Base-by-base conservation (phyloP, 2,888 invertebrate species). In the Neoscelio sp. region DNA sequence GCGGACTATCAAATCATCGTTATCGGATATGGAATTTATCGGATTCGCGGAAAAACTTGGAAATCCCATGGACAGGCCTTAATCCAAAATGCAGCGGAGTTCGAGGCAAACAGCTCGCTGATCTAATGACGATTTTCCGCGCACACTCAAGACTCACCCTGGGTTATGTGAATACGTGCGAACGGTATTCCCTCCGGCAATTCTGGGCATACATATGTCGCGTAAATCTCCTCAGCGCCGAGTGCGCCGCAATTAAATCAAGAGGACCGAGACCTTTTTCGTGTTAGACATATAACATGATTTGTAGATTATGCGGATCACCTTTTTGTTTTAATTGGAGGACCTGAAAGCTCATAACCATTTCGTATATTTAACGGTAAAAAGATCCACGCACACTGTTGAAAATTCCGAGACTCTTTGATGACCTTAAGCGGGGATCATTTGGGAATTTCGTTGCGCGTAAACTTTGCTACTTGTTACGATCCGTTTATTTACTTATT, bases 1-100 rank as follows among this genome's bases (percentile, higher is more conserved):
- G 76, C 76, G 74, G 84, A 87, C 80, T 87, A 90, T 89, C 88
- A 87, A 89, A 90, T 90, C 89, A 90, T 89, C 90, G 88, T 90
- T 90, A 90, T 84, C 84, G 87, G 85, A 87, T 84, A 87, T 84
- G 78, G 88, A 88, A 89, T 89, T 89, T 88, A 79, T 85, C 82
- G 84, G 84, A 81, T 82, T 73, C 77, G 70, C 68, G 85, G 82
- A 84, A 86, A 85, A 87, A 86, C 84, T 84, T 75, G 80, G 54
- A 80, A 84, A 85, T 83, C 83, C 83, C 81, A 82, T 82, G 83
- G 78, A 81, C 81, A 64, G 82, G 73, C 84, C 84, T 87, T 85
- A 89, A 89, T 89, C 88, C 86, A 83, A 85, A 85, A 80, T 82
- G 85, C 86, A 86, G 85, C 82, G 73, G 76, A 73, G 80, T 68